Evolutionary conservation across 2,797 vertebrate species (phyloP), one percentile per base, ranked within the genome.

Genomic region (Hydrocynus forskahlii): DNA sequence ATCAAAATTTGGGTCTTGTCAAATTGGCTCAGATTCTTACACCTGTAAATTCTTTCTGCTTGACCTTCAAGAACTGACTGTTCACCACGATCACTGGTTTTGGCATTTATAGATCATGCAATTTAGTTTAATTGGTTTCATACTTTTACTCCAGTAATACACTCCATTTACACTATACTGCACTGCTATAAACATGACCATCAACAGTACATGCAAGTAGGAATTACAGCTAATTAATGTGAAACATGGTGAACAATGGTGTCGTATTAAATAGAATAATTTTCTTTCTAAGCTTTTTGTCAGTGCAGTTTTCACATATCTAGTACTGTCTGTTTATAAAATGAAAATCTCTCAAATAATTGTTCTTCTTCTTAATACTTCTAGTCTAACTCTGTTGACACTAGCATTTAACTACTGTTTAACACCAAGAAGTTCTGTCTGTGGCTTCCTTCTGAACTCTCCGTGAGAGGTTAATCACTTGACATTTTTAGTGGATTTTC

Each of bases 401-500:
- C 19, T 68, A 25, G 68, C 55, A 40, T 57, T 75, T 68, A 45
- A n/a, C 43, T 48, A 63, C 12, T 81, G 85, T 90, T 88, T 71
- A 81, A 68, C 81, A 84, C 78, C 62, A 77, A 77, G 79, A 91
- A 88, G 87, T 88, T 80, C 83, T 85, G 72, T 50, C 81, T 21
- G 57, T 67, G 70, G 52, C 67, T 75, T 77, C 38, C 55, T 35
- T 17, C 76, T 70, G 80, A 68, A 75, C 77, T 80, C 55, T 57
- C 60, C 70, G 89, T 91, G 88, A 90, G 83, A 76, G 89, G 91
- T 92, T 88, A 86, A 92, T 94, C 92, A 92, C 88, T 88, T 87
- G 91, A 92, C 91, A 73, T 92, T 92, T 93, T 93, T 91, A 94
- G 88, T 89, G 89, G 57, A 81, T 89, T 92, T 90, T 91, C 89